A percentile compares a stretch with the other conserved stretches of the same genome.
Evolutionary conservation across 2,888 invertebrate species (phyloP).

Genomic region (Flabesymbios commensalis): DNA sequence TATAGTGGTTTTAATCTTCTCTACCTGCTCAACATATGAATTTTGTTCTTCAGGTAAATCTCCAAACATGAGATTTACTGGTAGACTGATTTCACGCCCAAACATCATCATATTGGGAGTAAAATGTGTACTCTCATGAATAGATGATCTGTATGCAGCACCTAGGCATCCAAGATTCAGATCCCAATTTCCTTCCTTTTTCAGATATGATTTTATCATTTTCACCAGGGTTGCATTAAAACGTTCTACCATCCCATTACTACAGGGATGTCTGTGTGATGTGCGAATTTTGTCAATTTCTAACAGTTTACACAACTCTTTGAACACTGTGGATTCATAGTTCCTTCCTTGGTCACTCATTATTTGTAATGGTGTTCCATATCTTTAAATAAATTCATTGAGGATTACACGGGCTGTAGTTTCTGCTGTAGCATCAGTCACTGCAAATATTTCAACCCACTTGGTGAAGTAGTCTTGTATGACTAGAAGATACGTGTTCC

Average conservation of each 20-base stretch:
- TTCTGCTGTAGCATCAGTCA: conserved; percentile 23
- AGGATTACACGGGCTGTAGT: conserved; percentile 33
- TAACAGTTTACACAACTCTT: conserved; percentile 21
- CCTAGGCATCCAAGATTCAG: conserved; percentile 26
- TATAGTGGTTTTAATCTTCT: no score
- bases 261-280: conserved; percentile 26
- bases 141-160: conserved; percentile 26
- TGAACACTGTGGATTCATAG: conserved; percentile 32
- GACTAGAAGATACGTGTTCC: conserved; percentile 35
- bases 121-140: conserved; percentile 25
- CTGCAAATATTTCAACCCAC: conserved; percentile 19
- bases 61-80: conserved; percentile 28
- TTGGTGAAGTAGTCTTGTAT: conserved; percentile 34
- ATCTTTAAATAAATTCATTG: conserved; percentile 25
- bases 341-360: conserved; percentile 37
- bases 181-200: conserved; percentile 33
- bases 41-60: not conserved
- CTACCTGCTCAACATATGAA: no score
- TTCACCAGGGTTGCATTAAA: conserved; percentile 28
- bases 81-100: conserved; percentile 25
- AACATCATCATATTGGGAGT: conserved; percentile 31
- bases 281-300: conserved; percentile 34
- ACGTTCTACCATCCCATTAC: conserved; percentile 31
- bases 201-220: conserved; percentile 20
- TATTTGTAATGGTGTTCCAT: conserved; percentile 25